Evolutionary conservation across 1,140 invertebrate genomes (phyloP).

Genomic region (Brachionus calyciflorus): DNA sequence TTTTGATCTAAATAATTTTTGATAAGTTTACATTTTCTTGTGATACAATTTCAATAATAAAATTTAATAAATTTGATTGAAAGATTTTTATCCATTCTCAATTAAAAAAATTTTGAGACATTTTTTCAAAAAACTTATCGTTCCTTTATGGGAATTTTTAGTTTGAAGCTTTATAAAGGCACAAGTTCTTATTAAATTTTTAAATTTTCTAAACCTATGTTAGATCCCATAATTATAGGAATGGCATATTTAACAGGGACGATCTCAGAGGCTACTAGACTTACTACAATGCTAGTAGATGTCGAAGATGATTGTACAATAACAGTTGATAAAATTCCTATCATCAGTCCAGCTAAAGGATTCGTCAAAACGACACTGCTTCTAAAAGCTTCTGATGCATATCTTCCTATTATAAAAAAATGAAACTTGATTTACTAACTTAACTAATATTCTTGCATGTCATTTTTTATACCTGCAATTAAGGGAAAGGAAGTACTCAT

Average conservation of each 20-base stretch:
- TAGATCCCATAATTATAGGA: constrained; percentile 65
- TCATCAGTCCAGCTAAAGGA: constrained; percentile 65
- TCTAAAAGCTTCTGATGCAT: constrained; percentile 30
- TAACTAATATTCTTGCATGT: too few relatives aligned
- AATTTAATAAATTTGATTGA: too few relatives aligned
- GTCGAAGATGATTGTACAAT: constrained; percentile 68
- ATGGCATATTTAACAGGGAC: constrained; percentile 63
- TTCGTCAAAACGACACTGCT: constrained; percentile 61
- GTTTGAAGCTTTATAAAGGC: too few relatives aligned
- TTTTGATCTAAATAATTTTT: too few relatives aligned
- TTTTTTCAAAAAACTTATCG: too few relatives aligned
- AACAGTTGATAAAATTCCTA: constrained; percentile 67
- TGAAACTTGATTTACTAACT: neutral
- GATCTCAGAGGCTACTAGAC: constrained; percentile 65
- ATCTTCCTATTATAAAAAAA: neutral
- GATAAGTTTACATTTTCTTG: too few relatives aligned
- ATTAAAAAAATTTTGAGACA: too few relatives aligned
- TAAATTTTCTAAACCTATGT: too few relatives aligned
- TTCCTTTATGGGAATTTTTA: too few relatives aligned
- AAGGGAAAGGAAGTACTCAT: constrained; percentile 46
- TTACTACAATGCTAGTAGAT: constrained; percentile 67
- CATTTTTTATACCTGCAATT: constrained; percentile 25
- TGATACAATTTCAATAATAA: too few relatives aligned
- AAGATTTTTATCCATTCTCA: too few relatives aligned
- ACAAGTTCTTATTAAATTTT: too few relatives aligned